Evolutionary conservation across 64 coral and sea anemone genomes (phyloP).

Genomic region (Pocillopora verrucosa): DNA sequence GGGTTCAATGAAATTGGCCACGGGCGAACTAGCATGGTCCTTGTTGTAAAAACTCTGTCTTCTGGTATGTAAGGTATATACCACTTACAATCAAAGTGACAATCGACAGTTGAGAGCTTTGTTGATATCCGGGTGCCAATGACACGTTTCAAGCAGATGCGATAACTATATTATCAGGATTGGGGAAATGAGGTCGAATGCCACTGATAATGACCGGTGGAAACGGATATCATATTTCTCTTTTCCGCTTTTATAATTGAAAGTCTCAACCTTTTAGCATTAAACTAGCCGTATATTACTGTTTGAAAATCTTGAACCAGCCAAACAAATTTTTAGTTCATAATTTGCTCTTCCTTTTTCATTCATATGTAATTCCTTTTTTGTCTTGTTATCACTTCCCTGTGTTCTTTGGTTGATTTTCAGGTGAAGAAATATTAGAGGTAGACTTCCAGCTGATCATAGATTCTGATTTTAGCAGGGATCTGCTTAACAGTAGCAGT

Average conservation of each 20-base stretch:
- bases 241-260: too few relatives aligned
- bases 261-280: too few relatives aligned
- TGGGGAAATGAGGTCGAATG: too few relatives aligned
- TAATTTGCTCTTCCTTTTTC: neutral
- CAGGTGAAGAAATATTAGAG: neutral
- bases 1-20: constrained; percentile 1
- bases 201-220: too few relatives aligned
- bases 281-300: too few relatives aligned
- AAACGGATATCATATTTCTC: too few relatives aligned
- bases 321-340: neutral
- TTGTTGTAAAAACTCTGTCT: neutral
- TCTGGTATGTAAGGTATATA: neutral
- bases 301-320: too few relatives aligned
- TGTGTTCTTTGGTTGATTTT: neutral
- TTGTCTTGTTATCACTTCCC: neutral
- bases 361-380: neutral
- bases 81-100: neutral
- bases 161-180: too few relatives aligned
- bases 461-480: neutral
- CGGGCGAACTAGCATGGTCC: neutral
- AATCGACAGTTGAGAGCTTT: neutral
- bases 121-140: neutral
- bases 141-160: too few relatives aligned
- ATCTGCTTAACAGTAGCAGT: neutral
- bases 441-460: neutral